phyloP scores from a whole-genome alignment of 2,888 invertebrate species.

The Dysmachus trigonus region DNA sequence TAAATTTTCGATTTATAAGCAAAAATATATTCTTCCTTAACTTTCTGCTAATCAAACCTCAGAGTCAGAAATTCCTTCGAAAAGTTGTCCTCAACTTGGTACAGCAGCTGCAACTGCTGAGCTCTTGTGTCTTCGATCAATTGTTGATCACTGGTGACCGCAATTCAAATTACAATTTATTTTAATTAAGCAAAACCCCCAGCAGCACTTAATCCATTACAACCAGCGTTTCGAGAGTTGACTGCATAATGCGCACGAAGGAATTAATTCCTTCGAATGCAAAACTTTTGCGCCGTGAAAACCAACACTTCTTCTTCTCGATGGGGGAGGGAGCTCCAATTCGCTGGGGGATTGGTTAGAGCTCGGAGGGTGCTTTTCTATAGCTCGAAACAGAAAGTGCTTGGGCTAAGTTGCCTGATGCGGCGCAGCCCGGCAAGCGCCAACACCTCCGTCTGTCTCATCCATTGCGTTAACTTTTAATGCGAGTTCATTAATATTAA shows the following conservation, averaged over 20 bases:
- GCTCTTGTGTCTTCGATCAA: not conserved
- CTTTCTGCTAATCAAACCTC: too few species aligned
- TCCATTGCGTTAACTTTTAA: constrained; percentile 35
- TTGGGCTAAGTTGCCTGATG: not conserved
- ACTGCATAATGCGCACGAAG: constrained; percentile 1
- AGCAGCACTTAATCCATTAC: constrained; percentile 23
- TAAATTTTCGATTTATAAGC: too few species aligned
- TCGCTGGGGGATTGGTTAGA: not conserved
- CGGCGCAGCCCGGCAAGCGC: not conserved
- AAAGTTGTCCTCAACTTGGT: not conserved
- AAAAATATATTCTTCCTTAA: too few species aligned
- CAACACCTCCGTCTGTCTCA: not conserved
- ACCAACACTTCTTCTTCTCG: not conserved
- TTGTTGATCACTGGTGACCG: constrained; percentile 3
- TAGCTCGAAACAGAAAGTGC: not conserved
- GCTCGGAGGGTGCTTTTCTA: not conserved
- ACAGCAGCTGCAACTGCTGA: not conserved
- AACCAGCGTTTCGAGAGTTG: not conserved
- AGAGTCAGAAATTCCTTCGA: not conserved
- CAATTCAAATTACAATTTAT: constrained; percentile 15
- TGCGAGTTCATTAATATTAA: constrained; percentile 18
- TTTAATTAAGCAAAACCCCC: constrained; percentile 30
- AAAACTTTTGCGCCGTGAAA: not conserved
- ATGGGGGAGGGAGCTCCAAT: not conserved
- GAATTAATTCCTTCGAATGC: not conserved